phyloP scores from a whole-genome alignment of 1,140 invertebrate genomes.

The Globodera rostochiensis region DNA sequence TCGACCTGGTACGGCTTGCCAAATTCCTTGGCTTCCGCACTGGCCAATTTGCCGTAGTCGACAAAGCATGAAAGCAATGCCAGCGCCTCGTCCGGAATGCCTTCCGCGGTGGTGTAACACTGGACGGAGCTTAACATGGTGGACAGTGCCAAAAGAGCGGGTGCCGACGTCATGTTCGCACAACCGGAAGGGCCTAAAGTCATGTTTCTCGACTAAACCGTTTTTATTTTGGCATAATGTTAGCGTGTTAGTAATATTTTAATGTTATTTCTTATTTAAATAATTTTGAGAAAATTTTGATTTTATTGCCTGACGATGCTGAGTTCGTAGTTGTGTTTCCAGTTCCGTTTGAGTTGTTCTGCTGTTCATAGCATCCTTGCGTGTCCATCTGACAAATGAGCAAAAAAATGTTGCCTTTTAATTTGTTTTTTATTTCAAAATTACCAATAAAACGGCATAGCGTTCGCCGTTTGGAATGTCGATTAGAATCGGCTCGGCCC shows the following conservation, averaged over 20 bases:
- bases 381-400: constrained; percentile 85
- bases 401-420: not conserved
- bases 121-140: constrained; percentile 70
- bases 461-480: constrained; percentile 59
- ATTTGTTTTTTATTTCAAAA: constrained; percentile 5
- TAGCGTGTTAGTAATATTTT: too few relatives aligned
- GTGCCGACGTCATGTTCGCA: constrained; percentile 64
- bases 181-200: too few relatives aligned
- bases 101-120: constrained; percentile 71
- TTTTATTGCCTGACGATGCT: constrained; percentile 59
- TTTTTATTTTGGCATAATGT: too few relatives aligned
- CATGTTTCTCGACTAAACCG: too few relatives aligned
- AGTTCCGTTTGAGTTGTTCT: not conserved
- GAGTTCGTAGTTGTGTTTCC: constrained; percentile 71
- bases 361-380: constrained; percentile 87
- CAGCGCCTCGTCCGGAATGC: constrained; percentile 70
- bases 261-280: too few relatives aligned
- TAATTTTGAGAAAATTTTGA: too few relatives aligned
- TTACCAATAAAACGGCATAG: constrained; percentile 59
- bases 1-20: constrained; percentile 79
- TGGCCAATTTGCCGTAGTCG: constrained; percentile 92
- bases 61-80: constrained; percentile 78
- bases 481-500: constrained; percentile 70
- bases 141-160: constrained; percentile 77
- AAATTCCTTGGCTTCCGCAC: constrained; percentile 77